A percentile compares a stretch with the other conserved stretches of the same genome.
phyloP scores from a whole-genome alignment of 2,113 vertebrate species.

The Phrynosoma platyrhinos region DNA sequence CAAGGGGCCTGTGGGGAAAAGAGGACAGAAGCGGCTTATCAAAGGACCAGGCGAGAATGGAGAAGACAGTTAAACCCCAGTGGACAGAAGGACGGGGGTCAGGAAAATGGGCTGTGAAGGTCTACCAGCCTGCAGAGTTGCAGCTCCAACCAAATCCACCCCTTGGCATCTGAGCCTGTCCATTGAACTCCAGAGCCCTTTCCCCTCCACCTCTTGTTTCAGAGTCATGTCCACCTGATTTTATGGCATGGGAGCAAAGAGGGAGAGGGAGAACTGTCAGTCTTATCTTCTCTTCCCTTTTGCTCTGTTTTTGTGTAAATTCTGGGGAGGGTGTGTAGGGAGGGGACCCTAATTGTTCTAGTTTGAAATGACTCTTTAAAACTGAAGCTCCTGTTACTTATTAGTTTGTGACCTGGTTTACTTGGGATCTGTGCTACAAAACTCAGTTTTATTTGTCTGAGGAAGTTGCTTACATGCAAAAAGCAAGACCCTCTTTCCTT shows the following conservation, averaged over 20 bases:
- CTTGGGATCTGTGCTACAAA: slow-evolving; percentile 3
- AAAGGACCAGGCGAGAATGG: slow-evolving; percentile 90
- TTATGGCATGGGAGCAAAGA: slow-evolving; percentile 10
- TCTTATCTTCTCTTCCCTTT: slow-evolving; percentile 41
- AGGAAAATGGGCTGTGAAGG: slow-evolving; percentile 26
- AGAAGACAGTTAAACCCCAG: slow-evolving; percentile 86
- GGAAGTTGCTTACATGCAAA: slow-evolving; percentile 47
- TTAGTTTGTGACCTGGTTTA: slow-evolving; percentile 32
- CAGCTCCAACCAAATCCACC: slow-evolving; percentile 31
- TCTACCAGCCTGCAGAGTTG: slow-evolving; percentile 50
- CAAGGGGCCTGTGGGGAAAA: slow-evolving; percentile 92
- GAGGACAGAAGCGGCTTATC: slow-evolving; percentile 95
- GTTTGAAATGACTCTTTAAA: neutral
- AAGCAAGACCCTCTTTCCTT: neutral
- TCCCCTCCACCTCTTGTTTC: slow-evolving; percentile 52
- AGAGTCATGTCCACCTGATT: slow-evolving; percentile 54
- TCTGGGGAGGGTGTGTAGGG: neutral
- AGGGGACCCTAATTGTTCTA: slow-evolving; percentile 20
- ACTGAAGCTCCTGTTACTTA: neutral
- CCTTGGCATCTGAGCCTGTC: slow-evolving; percentile 46
- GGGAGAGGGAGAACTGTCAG: neutral
- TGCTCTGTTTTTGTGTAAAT: slow-evolving; percentile 24
- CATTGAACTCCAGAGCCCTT: slow-evolving; percentile 54
- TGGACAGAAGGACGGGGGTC: slow-evolving; percentile 12
- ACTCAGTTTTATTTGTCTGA: slow-evolving; percentile 14